Evolutionary conservation across 2,113 vertebrate genomes (phyloP), one percentile per base, ranked within the genome.

Genomic region (Melanerpes aurifrons): DNA sequence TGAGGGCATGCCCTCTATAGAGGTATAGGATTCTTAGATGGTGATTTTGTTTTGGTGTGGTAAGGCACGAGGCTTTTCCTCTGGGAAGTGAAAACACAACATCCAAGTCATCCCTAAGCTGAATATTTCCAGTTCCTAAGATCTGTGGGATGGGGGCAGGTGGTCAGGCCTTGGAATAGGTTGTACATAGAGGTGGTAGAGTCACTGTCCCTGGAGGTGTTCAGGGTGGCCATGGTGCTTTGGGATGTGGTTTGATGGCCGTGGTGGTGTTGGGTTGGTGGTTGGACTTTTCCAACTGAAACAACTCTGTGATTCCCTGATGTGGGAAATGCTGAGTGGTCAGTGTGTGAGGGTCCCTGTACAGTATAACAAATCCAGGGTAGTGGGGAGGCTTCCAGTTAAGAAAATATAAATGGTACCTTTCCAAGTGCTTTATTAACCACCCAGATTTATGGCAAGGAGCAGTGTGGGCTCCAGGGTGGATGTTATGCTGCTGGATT

Each of bases 1-100:
- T 40, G 59, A 64, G 47, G 15, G 31, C 9, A 31, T 6, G 5
- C 14, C 3, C 61, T 47, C 29, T 26, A 0, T 0, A 15, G 7
- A 48, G 66, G 6, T 54, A 19, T 0, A 8, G 45, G 12, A 25
- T 12, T 88, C 24, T 2, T 1, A 24, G 16, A 12, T 29, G 16
- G 35, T 22, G 25, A 50, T 20, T 87, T 88, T 53, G 32, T 74
- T 86, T 61, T 25, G 47, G 54, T 1, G 0, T 31, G 29, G 16
- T 19, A 15, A 74, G 21, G 53, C 5, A 10, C 3, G 32, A 53
- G 20, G n/a, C 3, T 69, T 73, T 40, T 85, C 20, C 32, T 80
- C 15, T 66, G 28, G 18, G 29, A 83, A 80, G 9, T 15, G 43
- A 84, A 84, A 61, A 24, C 32, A 28, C 4, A 45, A 40, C 71